Evolutionary conservation across 2,113 vertebrate genomes (phyloP).

Genomic region (Sminthopsis crassicaudata): DNA sequence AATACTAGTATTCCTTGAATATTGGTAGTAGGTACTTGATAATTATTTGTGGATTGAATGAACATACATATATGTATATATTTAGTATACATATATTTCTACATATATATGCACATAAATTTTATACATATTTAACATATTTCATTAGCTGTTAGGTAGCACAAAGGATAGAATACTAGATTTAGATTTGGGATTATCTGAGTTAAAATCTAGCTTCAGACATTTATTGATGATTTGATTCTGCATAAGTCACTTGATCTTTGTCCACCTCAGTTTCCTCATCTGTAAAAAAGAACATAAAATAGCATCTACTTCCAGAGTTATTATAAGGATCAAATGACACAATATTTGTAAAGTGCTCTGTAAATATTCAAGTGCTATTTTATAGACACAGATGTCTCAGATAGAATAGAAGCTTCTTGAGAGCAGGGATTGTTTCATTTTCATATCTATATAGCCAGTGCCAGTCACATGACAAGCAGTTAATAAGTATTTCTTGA

Average conservation of each 20-base stretch:
- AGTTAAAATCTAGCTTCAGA: neutral
- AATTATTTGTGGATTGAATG: neutral
- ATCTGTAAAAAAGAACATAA: neutral
- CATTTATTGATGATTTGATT: neutral
- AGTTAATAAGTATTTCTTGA: neutral
- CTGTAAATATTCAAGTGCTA: neutral
- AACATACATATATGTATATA: neutral
- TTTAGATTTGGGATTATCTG: neutral
- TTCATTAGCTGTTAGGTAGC: neutral
- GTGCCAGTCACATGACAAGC: neutral
- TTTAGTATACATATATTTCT: neutral
- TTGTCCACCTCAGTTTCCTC: neutral
- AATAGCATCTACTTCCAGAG: neutral
- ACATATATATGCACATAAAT: neutral
- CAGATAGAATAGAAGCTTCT: neutral
- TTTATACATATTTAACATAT: neutral
- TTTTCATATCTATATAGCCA: neutral
- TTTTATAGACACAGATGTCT: neutral
- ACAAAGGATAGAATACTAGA: neutral
- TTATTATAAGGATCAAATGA: neutral
- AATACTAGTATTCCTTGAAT: neutral
- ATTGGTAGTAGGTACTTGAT: neutral
- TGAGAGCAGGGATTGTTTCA: neutral
- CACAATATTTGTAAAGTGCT: neutral
- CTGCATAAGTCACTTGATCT: neutral